phyloP scores from a whole-genome alignment of 2,888 invertebrate genomes.

The Agriopis aurantiaria region DNA sequence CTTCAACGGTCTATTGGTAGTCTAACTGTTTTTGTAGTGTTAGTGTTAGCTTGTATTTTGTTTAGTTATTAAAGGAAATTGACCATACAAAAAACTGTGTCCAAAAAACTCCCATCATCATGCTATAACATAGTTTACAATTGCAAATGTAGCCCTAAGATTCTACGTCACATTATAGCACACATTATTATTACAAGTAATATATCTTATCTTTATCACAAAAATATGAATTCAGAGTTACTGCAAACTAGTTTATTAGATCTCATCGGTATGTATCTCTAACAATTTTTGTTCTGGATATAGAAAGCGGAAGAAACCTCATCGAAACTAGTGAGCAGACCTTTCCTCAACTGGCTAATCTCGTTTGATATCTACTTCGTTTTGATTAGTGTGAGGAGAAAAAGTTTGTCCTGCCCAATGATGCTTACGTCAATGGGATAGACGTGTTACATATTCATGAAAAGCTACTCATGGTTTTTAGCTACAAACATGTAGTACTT shows the following conservation, averaged over 20 bases:
- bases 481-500: too few relatives aligned
- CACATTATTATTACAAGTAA: not conserved
- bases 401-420: slow-evolving; percentile 25
- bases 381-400: slow-evolving; percentile 47
- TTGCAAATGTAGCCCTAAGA: too few relatives aligned
- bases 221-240: not conserved
- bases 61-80: too few relatives aligned
- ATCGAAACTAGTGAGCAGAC: slow-evolving; percentile 47
- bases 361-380: slow-evolving; percentile 47
- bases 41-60: too few relatives aligned
- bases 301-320: slow-evolving; percentile 45
- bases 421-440: not conserved
- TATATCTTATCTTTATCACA: too few relatives aligned
- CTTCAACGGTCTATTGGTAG: too few relatives aligned
- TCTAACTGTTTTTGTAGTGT: too few relatives aligned
- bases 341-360: slow-evolving; percentile 50
- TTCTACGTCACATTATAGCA: too few relatives aligned
- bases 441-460: not conserved
- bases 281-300: slow-evolving; percentile 17
- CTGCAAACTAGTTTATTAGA: slow-evolving; percentile 9
- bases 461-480: too few relatives aligned
- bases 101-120: too few relatives aligned
- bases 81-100: too few relatives aligned
- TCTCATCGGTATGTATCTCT: slow-evolving; percentile 1
- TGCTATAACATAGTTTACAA: too few relatives aligned